phyloP scores from a whole-genome alignment of 2,888 invertebrate species.

The Drosophila nr. perissopoda region DNA sequence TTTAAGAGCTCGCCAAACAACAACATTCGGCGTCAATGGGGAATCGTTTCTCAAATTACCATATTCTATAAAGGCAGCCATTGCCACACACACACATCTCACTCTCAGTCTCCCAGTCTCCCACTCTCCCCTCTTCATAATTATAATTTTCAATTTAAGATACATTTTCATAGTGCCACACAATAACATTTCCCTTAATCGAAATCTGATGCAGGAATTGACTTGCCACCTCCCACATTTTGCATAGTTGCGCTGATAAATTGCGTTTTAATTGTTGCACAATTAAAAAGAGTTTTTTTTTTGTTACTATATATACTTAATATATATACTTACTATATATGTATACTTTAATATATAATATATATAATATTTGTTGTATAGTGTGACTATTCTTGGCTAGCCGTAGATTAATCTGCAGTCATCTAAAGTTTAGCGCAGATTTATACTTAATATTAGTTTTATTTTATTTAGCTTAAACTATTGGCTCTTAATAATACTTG shows the following conservation, averaged over 20 bases:
- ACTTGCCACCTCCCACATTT: conserved; percentile 28
- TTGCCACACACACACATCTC: background rate
- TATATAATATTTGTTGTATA: background rate
- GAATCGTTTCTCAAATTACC: conserved; percentile 17
- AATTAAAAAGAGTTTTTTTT: background rate
- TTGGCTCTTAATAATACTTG: background rate
- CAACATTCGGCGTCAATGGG: conserved; percentile 27
- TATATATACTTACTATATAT: no score
- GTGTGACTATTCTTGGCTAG: background rate
- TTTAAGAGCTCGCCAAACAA: conserved; percentile 69
- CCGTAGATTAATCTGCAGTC: background rate
- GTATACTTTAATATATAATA: no score
- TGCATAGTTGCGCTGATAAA: conserved; percentile 17
- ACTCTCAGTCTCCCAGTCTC: background rate
- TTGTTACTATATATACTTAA: no score
- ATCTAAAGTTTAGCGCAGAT: background rate
- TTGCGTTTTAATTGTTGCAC: conserved; percentile 49
- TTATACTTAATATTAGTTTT: background rate
- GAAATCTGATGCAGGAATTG: conserved; percentile 52
- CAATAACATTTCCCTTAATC: conserved; percentile 49
- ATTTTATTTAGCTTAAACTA: background rate
- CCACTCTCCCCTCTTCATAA: conserved; percentile 48
- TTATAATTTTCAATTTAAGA: conserved; percentile 72
- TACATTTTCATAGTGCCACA: conserved; percentile 45
- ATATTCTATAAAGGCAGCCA: conserved; percentile 40